These are phyloP conservation scores for Tubiluchus corallicola DNA, from an alignment of 2,888 invertebrate species.

Conservation along the genomic window DNA sequence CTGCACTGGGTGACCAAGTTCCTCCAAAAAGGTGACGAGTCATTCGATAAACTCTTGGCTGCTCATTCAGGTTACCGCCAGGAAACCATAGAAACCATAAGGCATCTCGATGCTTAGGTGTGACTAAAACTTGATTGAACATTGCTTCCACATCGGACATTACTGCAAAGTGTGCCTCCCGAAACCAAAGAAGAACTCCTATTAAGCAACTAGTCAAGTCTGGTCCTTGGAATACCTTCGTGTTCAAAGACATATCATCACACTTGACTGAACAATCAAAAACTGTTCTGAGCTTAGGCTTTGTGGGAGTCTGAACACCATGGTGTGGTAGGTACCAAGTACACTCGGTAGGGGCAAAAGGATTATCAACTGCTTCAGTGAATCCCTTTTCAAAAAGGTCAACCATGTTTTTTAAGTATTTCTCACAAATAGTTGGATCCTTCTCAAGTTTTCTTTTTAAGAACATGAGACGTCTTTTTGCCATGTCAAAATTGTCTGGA, in stretches of 20 bases:
- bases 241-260: constrained; percentile 11
- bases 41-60: too few species aligned
- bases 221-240: constrained; percentile 11
- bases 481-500: too few species aligned
- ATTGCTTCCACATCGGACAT: constrained; percentile 12
- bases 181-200: constrained; percentile 12
- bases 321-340: constrained; percentile 12
- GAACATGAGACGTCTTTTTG: too few species aligned
- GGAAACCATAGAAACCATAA: constrained; percentile 11
- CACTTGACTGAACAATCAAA: constrained; percentile 13
- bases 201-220: constrained; percentile 11
- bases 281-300: constrained; percentile 12
- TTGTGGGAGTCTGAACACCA: constrained; percentile 8
- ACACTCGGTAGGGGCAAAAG: too few species aligned
- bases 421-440: too few species aligned
- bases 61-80: not conserved
- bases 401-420: too few species aligned
- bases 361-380: too few species aligned
- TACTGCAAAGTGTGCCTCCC: constrained; percentile 11
- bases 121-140: too few species aligned
- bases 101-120: constrained; percentile 11
- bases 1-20: too few species aligned
- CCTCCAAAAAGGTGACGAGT: too few species aligned
- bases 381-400: too few species aligned
- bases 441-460: too few species aligned